Evolutionary conservation across 2,888 invertebrate species (phyloP), one percentile per base, ranked within the genome.

Genomic region (Trichopria drosophilae): DNA sequence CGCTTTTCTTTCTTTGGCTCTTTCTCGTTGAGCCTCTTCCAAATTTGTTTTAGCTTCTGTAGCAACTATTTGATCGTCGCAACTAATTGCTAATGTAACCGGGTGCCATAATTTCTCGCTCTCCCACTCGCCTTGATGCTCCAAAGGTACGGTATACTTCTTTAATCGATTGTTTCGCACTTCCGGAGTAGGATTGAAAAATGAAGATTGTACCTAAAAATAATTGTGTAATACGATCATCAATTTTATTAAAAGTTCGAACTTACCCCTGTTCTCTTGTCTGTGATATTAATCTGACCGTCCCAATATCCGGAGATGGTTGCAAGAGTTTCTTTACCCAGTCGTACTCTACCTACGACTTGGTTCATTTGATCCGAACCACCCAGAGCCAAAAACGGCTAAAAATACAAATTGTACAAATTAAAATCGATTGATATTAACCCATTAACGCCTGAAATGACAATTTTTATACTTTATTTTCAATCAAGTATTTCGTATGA

Each of bases 301-400:
- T 96, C 96, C 96, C 96, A 96, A 69, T 93, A 90, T 0, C 96
- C 96, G 3, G 88, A 89, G 3, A 96, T 77, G 0, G 84, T 84
- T 1, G 93, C 91, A 31, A 96, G 70, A 0, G 91, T 91, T 60
- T 96, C 93, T 64, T 90, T 89, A 1, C 93, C 93, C 39, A 91
- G 80, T 67, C 89, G 90, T 44, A 96, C 86, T 58, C 90, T 84
- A 1, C 95, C 94, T 1, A 82, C 80, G 7, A 95, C 85, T 26
- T 86, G 82, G 77, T 96, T 96, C 46, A 90, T 90, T 63, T 87
- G 84, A 58, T 93, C 94, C 0, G 87, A 77, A 28, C 93, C 88
- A 44, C 94, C 92, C 18, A 67, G 48, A n/a, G n/a, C n/a, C 50
- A 94, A 79, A 76, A 96, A 93, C 44, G 95, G 93, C 88, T 93